Conservation (phyloP, 2,113 vertebrate genomes). For the Chionomys nivalis region DNA sequence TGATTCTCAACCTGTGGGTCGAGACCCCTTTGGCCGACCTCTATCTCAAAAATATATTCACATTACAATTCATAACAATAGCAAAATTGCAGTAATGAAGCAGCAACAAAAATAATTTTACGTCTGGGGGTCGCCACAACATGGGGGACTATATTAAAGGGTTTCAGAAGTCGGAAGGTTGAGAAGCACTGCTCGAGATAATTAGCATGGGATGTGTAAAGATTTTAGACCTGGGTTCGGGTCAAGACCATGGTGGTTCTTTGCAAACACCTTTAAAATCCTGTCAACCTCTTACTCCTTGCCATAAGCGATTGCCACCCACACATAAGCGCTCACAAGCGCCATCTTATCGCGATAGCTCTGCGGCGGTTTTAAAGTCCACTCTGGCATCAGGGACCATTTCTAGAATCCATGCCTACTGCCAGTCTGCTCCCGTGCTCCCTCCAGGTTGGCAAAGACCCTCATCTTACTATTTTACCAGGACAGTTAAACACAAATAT, state of each 20-base stretch:
- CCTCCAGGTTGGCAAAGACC: background rate
- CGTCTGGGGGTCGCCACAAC: too few species aligned
- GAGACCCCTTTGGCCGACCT: background rate
- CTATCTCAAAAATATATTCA: background rate
- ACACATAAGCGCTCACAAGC: background rate
- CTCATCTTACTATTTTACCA: background rate
- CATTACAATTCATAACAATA: background rate
- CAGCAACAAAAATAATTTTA: background rate
- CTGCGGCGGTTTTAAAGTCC: background rate
- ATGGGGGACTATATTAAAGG: too few species aligned
- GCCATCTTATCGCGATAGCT: background rate
- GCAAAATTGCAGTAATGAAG: background rate
- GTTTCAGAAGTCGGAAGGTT: background rate
- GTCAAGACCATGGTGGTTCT: background rate
- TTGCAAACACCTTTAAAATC: slow-evolving; percentile 37
- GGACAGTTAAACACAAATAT: background rate
- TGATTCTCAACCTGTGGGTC: background rate
- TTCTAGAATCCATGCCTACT: background rate
- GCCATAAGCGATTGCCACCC: background rate
- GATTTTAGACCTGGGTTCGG: background rate
- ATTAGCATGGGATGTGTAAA: slow-evolving; percentile 8
- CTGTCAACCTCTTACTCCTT: background rate
- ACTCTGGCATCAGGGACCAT: background rate
- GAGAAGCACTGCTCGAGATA: background rate
- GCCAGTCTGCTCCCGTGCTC: background rate